Evolutionary conservation across 2,888 invertebrate genomes (phyloP).

Genomic region (Drosophila demipolita): DNA sequence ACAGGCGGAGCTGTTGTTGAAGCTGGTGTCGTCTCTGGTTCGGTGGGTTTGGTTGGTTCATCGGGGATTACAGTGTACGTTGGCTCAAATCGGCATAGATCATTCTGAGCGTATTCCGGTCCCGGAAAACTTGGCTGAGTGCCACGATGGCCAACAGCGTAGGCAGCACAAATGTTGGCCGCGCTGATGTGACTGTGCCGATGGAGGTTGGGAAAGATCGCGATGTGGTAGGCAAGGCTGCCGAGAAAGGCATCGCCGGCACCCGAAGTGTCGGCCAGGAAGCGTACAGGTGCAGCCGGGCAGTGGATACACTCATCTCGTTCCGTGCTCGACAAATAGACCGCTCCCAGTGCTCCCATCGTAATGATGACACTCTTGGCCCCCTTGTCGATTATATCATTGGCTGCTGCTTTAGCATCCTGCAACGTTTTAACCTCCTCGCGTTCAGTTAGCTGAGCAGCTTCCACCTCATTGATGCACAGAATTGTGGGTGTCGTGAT

Average conservation of each 20-base stretch:
- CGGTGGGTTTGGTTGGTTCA: not conserved
- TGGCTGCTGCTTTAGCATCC: slow-evolving; percentile 89
- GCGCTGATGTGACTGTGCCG: slow-evolving; percentile 90
- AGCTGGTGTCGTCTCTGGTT: not conserved
- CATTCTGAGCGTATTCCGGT: not conserved
- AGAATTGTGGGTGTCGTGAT: slow-evolving; percentile 90
- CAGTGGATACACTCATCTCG: slow-evolving; percentile 86
- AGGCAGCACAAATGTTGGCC: slow-evolving; percentile 91
- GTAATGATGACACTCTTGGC: slow-evolving; percentile 93
- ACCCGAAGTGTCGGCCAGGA: slow-evolving; percentile 94
- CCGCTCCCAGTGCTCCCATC: slow-evolving; percentile 92
- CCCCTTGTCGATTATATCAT: slow-evolving; percentile 88
- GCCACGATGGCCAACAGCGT: slow-evolving; percentile 88
- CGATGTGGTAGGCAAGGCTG: slow-evolving; percentile 92
- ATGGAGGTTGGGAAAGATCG: slow-evolving; percentile 87
- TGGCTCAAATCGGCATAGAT: slow-evolving; percentile 33
- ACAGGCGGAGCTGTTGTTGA: not conserved
- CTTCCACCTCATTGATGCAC: slow-evolving; percentile 96
- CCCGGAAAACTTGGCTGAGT: slow-evolving; percentile 59
- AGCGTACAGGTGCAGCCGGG: slow-evolving; percentile 87
- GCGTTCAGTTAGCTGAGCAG: slow-evolving; percentile 87
- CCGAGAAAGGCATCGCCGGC: slow-evolving; percentile 97
- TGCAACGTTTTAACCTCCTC: slow-evolving; percentile 51
- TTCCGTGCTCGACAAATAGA: slow-evolving; percentile 86
- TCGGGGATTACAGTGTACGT: slow-evolving; percentile 22